phyloP scores from a whole-genome alignment of 2,888 invertebrate species.

The Drosophila lutescens region DNA sequence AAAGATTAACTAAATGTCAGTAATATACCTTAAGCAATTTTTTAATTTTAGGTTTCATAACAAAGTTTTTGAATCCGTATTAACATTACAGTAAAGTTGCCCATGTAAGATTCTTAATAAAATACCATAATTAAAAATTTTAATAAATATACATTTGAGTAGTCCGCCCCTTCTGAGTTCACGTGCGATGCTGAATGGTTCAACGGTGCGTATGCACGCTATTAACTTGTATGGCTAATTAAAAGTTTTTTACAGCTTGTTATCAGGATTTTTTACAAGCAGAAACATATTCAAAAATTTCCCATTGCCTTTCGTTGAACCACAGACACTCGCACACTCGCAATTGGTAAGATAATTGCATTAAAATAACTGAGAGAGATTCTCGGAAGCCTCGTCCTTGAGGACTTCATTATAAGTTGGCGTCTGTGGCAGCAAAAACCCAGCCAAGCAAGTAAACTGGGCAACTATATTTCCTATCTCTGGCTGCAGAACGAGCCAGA shows the following conservation, averaged over 20 bases:
- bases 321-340: conserved; percentile 17
- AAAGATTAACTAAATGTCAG: too few species aligned
- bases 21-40: too few species aligned
- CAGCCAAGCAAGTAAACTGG: conserved; percentile 38
- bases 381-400: conserved; percentile 44
- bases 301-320: background rate
- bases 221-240: conserved; percentile 62
- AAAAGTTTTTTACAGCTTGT: conserved; percentile 58
- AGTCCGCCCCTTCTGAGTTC: conserved; percentile 1
- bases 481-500: conserved; percentile 27
- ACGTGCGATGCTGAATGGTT: conserved; percentile 28
- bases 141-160: background rate
- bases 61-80: too few species aligned
- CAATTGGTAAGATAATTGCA: conserved; percentile 63
- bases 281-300: conserved; percentile 23
- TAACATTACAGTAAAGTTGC: too few species aligned
- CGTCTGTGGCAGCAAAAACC: conserved; percentile 25
- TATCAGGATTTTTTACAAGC: conserved; percentile 18
- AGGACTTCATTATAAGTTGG: conserved; percentile 69
- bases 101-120: background rate
- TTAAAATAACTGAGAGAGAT: conserved; percentile 50
- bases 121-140: background rate
- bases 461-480: conserved; percentile 45
- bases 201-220: conserved; percentile 52
- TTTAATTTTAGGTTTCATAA: too few species aligned